Evolutionary conservation across 1,140 invertebrate species (phyloP), one percentile per base, ranked within the genome.

Genomic region (Lineus longissimus): DNA sequence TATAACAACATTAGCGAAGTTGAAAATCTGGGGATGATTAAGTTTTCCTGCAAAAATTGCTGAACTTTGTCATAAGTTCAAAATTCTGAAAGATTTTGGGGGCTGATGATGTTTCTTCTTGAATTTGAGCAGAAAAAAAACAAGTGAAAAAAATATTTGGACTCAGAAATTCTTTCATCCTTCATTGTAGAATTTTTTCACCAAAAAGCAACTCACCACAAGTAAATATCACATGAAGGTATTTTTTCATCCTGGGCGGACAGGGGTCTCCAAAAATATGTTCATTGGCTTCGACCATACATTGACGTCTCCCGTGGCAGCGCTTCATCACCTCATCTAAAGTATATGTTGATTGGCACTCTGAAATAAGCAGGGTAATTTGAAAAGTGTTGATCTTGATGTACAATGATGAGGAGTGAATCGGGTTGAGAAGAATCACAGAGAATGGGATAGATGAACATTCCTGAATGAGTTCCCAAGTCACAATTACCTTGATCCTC

Each of bases 221-320:
- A 29, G 92, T 93, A 82, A 94, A 95, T 68, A 93, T 90, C 65
- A 94, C 90, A 84, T 91, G 93, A 67, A 96, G 86, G 82, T 95
- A 95, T 82, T 92, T 92, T 62, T 89, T 86, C 66, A 91, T 92
- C 59, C 91, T 88, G 0, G 87, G 85, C 59, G 87, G 85, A 77
- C 93, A 95, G 0, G 93, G 92, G 70, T 88, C 90, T 25, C 91
- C 91, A 78, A 95, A 95, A 61, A 91, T 91, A 59, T 89, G 87
- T 51, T 89, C 86, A 78, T 93, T 90, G 0, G 91, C 92, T 11
- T 88, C 86, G 40, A 96, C 81, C 29, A 88, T 88, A 79, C 93
- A 95, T 40, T 87, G 85, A 59, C 92, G 85, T 76, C 91, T 90
- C 11, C 93, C 93, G 77, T 95, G 93, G 81, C 93, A 95, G 67